These are phyloP conservation scores for Calvadosia cruxmelitensis DNA, from an alignment of 30 jellyfish, hydroid and myxozoan genomes.

Conservation along the genomic window DNA sequence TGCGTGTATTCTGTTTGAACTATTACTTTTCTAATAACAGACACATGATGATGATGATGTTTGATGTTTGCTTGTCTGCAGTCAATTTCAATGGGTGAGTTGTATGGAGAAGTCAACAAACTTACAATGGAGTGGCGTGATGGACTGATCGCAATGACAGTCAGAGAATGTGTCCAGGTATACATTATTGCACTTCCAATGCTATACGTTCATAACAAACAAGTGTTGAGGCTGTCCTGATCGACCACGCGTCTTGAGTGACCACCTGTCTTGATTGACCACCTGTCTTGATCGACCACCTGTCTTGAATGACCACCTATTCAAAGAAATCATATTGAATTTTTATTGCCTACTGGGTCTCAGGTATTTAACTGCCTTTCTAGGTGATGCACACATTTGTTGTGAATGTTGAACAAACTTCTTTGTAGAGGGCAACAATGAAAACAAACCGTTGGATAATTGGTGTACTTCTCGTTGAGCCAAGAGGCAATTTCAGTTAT, in stretches of 20 bases:
- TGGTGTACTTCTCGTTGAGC: not conserved
- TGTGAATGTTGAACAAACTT: not conserved
- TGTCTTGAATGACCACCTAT: too few species aligned
- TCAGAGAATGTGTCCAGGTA: slow-evolving; percentile 87
- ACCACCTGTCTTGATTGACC: too few species aligned
- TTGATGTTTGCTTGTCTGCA: too few species aligned
- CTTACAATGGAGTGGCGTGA: slow-evolving; percentile 94
- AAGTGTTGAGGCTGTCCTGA: too few species aligned
- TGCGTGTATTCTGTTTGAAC: too few species aligned
- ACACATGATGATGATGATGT: too few species aligned
- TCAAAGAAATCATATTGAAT: too few species aligned
- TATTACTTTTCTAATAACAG: too few species aligned
- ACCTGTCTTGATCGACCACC: too few species aligned
- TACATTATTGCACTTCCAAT: not conserved
- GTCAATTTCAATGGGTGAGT: slow-evolving; percentile 91
- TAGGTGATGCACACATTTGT: not conserved
- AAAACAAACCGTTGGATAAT: not conserved
- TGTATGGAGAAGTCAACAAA: slow-evolving; percentile 84
- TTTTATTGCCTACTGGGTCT: too few species aligned
- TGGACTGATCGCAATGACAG: slow-evolving; percentile 88
- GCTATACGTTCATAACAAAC: not conserved
- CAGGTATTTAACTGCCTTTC: not conserved
- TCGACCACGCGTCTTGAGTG: too few species aligned
- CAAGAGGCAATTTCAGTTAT: not conserved
- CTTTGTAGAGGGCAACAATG: too few species aligned